These are phyloP conservation scores for Seladonia tumulorum DNA, from an alignment of 2,888 invertebrate species.

Conservation along the genomic window DNA sequence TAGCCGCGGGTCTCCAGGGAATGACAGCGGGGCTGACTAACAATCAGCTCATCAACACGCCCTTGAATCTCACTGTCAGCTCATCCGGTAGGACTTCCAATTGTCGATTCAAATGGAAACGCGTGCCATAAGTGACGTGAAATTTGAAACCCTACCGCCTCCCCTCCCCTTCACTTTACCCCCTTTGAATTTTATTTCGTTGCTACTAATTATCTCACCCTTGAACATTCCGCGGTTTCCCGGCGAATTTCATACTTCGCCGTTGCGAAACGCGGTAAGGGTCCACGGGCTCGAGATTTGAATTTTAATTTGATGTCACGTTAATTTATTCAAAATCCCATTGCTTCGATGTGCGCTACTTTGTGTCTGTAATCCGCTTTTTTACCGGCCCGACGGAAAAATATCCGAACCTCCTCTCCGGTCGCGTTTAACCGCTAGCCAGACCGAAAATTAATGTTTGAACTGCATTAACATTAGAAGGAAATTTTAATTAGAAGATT, in stretches of 20 bases:
- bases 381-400: neutral
- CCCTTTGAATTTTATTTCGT: conserved; percentile 13
- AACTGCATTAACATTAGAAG: neutral
- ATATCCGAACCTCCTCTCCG: neutral
- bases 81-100: conserved; percentile 82
- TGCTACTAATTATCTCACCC: conserved; percentile 12
- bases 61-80: conserved; percentile 93
- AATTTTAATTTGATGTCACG: conserved; percentile 8
- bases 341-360: conserved; percentile 7
- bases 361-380: neutral
- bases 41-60: conserved; percentile 90
- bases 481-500: conserved; percentile 2
- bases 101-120: conserved; percentile 34
- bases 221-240: neutral
- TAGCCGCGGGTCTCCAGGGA: conserved; percentile 88
- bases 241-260: neutral
- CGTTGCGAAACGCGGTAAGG: neutral
- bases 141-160: conserved; percentile 2
- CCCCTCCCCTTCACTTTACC: neutral
- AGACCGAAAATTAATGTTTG: neutral
- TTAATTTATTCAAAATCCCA: conserved; percentile 12
- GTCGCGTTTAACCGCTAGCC: neutral
- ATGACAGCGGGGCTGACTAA: conserved; percentile 85
- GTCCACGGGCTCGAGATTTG: neutral
- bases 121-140: conserved; percentile 19